These are phyloP conservation scores for Styela clava DNA, from an alignment of 23 tunicate species.

Conservation along the genomic window DNA sequence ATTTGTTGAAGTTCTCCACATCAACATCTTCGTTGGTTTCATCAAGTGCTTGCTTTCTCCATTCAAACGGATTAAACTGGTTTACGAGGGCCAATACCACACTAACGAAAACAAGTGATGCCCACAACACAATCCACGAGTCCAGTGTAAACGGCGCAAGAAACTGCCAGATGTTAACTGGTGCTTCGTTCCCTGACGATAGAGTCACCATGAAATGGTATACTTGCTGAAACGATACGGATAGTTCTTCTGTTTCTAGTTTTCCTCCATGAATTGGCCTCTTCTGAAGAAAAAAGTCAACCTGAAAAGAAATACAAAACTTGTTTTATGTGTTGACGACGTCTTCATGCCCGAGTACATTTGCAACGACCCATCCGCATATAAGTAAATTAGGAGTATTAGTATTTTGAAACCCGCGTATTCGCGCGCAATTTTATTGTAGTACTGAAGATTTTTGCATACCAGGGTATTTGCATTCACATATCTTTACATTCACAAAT, in stretches of 20 bases:
- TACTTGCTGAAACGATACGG: conserved; percentile 51
- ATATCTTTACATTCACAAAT: too few relatives aligned
- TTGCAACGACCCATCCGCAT: too few relatives aligned
- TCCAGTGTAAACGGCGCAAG: conserved; percentile 53
- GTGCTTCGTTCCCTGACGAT: conserved; percentile 46
- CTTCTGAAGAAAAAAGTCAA: conserved; percentile 46
- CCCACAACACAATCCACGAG: conserved; percentile 53
- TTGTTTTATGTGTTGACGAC: too few relatives aligned
- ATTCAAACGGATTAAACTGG: conserved; percentile 60
- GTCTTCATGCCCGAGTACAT: too few relatives aligned
- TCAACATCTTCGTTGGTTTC: conserved; percentile 67
- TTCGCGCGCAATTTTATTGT: too few relatives aligned
- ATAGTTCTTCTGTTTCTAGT: conserved; percentile 44
- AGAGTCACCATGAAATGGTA: conserved; percentile 59
- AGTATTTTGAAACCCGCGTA: too few relatives aligned
- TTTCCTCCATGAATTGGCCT: conserved; percentile 47
- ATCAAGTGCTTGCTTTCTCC: conserved; percentile 63
- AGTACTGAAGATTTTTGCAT: too few relatives aligned
- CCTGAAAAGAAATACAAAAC: conserved; percentile 26
- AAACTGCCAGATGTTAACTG: conserved; percentile 63
- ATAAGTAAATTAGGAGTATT: too few relatives aligned
- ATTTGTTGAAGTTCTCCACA: conserved; percentile 54
- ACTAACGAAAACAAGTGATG: conserved; percentile 35
- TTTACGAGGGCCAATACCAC: conserved; percentile 39
- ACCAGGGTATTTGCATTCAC: too few relatives aligned